phyloP scores from a whole-genome alignment of 2,113 vertebrate species.

The Budorcas taxicolor region DNA sequence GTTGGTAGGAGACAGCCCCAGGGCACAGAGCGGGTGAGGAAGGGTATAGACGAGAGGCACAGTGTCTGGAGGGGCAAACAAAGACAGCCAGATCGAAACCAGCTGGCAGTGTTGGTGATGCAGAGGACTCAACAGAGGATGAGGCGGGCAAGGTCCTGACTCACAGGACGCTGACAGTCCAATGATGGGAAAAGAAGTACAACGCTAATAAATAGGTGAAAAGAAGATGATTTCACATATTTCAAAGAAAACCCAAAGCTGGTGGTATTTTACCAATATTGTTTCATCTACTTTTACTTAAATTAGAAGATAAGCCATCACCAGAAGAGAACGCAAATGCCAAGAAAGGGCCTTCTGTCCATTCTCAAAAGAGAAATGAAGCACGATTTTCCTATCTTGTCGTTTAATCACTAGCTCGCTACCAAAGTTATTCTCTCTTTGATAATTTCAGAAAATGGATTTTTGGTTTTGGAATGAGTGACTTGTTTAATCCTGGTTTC shows the following conservation, averaged over 20 bases:
- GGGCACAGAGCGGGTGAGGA: fast-evolving
- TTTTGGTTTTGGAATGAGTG: constrained; percentile 49
- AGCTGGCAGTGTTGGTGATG: fast-evolving
- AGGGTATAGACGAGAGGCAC: too few relatives aligned
- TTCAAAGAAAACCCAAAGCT: background rate
- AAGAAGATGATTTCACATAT: background rate
- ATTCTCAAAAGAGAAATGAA: background rate
- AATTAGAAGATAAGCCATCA: background rate
- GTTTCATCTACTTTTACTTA: background rate
- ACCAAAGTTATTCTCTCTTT: constrained; percentile 24
- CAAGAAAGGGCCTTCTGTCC: background rate
- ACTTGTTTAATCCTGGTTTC: constrained; percentile 56
- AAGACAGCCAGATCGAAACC: fast-evolving
- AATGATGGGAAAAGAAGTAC: background rate
- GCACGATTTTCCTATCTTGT: background rate
- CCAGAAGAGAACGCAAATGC: background rate
- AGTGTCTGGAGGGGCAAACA: background rate
- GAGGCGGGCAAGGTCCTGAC: fast-evolving
- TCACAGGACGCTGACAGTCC: background rate
- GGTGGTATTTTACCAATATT: background rate
- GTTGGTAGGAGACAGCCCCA: background rate
- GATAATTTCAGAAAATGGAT: constrained; percentile 43
- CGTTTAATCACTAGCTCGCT: background rate
- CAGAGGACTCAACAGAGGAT: background rate
- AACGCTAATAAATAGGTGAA: background rate